phyloP scores from a whole-genome alignment of 2,797 vertebrate genomes.

The Florisuga fusca region DNA sequence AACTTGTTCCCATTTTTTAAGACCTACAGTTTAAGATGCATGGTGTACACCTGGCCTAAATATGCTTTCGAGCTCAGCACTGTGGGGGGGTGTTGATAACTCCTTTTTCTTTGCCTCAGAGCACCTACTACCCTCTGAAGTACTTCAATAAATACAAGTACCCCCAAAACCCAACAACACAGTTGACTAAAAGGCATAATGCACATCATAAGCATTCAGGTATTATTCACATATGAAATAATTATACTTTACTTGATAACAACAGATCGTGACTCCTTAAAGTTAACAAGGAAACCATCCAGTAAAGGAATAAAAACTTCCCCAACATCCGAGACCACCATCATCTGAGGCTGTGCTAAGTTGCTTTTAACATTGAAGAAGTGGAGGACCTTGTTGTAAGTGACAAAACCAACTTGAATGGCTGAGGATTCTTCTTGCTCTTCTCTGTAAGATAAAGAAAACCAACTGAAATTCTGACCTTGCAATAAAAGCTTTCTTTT shows the following conservation, averaged over 20 bases:
- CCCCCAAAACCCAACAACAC: neutral
- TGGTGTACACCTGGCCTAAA: neutral
- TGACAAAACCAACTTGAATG: conserved; percentile 93
- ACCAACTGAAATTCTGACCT: neutral
- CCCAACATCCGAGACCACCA: conserved; percentile 94
- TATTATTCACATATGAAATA: neutral
- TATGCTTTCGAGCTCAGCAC: neutral
- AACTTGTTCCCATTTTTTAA: neutral
- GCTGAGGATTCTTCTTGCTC: conserved; percentile 85
- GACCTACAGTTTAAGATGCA: neutral
- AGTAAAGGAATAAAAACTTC: conserved; percentile 96
- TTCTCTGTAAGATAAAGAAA: conserved; percentile 79
- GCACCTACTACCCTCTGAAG: neutral
- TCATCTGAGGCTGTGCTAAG: conserved; percentile 98
- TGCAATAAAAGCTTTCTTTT: neutral
- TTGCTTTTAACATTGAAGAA: conserved; percentile 97
- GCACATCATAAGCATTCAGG: neutral
- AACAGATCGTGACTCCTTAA: conserved; percentile 89
- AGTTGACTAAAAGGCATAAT: neutral
- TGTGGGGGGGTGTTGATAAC: rapidly evolving
- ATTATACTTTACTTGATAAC: conserved; percentile 87
- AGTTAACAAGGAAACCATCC: conserved; percentile 96
- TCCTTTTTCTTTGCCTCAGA: neutral
- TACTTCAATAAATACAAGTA: neutral
- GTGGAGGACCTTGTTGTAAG: conserved; percentile 96